Conservation (phyloP, 2,113 vertebrate genomes). For the Epinephelus lanceolatus region DNA sequence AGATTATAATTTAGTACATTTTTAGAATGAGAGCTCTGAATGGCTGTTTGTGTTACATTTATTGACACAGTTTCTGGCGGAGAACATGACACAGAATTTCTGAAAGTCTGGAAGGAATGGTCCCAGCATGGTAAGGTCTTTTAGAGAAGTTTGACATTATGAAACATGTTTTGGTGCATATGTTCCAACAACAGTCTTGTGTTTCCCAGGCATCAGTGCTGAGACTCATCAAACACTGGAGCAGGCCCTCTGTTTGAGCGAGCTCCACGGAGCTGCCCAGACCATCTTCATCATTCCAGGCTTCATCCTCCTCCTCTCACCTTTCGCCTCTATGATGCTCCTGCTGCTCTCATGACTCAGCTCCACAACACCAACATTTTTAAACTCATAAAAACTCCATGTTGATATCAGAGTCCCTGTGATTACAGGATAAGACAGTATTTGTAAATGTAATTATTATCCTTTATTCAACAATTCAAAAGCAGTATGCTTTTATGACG, state of each 20-base stretch:
- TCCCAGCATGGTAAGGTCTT: conserved; percentile 70
- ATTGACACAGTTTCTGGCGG: conserved; percentile 41
- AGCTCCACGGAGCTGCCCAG: conserved; percentile 59
- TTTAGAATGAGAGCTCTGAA: background rate
- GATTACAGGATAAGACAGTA: no score
- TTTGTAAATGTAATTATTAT: background rate
- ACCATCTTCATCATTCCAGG: conserved; percentile 19
- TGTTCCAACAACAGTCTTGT: background rate
- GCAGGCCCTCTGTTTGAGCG: conserved; percentile 71
- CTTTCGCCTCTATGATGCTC: conserved; percentile 28
- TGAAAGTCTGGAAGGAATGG: conserved; percentile 77
- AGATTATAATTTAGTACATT: background rate
- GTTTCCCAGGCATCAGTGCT: conserved; percentile 71
- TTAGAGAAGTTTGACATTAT: background rate
- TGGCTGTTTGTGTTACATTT: conserved; percentile 1
- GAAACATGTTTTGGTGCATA: background rate
- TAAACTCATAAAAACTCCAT: background rate
- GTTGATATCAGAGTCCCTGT: background rate
- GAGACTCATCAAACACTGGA: conserved; percentile 77
- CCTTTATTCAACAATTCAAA: background rate
- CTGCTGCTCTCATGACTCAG: conserved; percentile 31
- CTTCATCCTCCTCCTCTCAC: conserved; percentile 49
- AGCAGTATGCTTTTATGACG: background rate
- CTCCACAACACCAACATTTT: background rate
- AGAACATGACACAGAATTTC: conserved; percentile 56